phyloP scores from a whole-genome alignment of 2,113 vertebrate genomes.

The Chloebia gouldiae region DNA sequence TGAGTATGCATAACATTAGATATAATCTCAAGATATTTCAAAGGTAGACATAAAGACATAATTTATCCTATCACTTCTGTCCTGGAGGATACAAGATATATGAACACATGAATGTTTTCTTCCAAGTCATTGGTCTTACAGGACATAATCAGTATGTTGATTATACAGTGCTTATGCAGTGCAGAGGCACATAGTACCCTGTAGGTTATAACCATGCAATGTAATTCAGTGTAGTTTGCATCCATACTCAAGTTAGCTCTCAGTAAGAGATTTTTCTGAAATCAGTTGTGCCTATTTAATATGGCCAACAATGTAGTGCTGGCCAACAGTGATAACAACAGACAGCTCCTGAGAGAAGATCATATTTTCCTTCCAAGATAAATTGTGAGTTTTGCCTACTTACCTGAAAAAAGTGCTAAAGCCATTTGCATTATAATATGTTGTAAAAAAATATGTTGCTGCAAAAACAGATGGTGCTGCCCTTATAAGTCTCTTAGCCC shows the following conservation, averaged over 20 bases:
- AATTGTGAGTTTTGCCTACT: background rate
- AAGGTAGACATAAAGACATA: background rate
- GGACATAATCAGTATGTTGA: background rate
- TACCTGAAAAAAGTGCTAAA: background rate
- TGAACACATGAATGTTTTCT: background rate
- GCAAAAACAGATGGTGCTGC: conserved; percentile 31
- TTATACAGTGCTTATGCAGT: background rate
- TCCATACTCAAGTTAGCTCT: background rate
- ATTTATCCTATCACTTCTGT: background rate
- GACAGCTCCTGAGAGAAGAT: background rate
- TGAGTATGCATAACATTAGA: background rate
- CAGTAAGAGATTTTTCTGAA: background rate
- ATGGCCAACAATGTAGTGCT: background rate
- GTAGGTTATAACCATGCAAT: background rate
- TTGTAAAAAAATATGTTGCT: background rate
- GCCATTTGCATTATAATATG: background rate
- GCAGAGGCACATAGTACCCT: background rate
- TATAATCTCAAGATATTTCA: background rate
- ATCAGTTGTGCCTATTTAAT: background rate
- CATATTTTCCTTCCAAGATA: background rate
- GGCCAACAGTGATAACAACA: background rate
- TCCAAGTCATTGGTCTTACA: background rate
- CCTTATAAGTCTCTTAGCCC: background rate
- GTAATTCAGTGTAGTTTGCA: background rate
- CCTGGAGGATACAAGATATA: background rate